These are phyloP conservation scores for Varroa destructor DNA, from an alignment of 1,140 invertebrate species.

Conservation along the genomic window DNA sequence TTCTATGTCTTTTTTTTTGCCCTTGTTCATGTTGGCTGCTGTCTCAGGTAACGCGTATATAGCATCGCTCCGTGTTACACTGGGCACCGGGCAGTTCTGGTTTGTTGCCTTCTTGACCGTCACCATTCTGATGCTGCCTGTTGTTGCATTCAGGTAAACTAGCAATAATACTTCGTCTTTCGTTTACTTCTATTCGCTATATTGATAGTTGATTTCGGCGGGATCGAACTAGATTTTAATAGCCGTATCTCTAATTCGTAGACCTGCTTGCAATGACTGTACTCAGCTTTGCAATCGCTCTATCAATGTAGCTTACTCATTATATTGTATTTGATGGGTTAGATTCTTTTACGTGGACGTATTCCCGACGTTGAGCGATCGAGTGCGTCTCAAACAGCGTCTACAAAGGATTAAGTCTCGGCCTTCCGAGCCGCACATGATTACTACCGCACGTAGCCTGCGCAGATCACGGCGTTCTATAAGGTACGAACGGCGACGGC, in stretches of 20 bases:
- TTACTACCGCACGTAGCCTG: slow-evolving; percentile 59
- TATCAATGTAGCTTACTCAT: too few species aligned
- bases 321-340: too few species aligned
- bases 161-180: too few species aligned
- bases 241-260: too few species aligned
- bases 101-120: slow-evolving; percentile 77
- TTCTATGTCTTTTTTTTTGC: background rate
- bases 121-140: slow-evolving; percentile 70
- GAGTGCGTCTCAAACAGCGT: slow-evolving; percentile 69
- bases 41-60: slow-evolving; percentile 35
- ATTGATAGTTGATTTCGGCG: too few species aligned
- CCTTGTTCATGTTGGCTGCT: background rate
- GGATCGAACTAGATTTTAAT: too few species aligned
- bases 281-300: too few species aligned
- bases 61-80: slow-evolving; percentile 37
- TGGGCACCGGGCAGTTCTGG: slow-evolving; percentile 53
- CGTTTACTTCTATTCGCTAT: too few species aligned
- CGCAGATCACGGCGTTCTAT: slow-evolving; percentile 71
- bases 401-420: slow-evolving; percentile 46
- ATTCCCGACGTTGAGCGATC: slow-evolving; percentile 75
- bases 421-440: slow-evolving; percentile 58
- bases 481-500: background rate
- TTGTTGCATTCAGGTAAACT: slow-evolving; percentile 64
- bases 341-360: slow-evolving; percentile 72
- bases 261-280: too few species aligned